These are phyloP conservation scores for Intellagama lesueurii DNA, from an alignment of 2,797 vertebrate genomes.

Conservation along the genomic window DNA sequence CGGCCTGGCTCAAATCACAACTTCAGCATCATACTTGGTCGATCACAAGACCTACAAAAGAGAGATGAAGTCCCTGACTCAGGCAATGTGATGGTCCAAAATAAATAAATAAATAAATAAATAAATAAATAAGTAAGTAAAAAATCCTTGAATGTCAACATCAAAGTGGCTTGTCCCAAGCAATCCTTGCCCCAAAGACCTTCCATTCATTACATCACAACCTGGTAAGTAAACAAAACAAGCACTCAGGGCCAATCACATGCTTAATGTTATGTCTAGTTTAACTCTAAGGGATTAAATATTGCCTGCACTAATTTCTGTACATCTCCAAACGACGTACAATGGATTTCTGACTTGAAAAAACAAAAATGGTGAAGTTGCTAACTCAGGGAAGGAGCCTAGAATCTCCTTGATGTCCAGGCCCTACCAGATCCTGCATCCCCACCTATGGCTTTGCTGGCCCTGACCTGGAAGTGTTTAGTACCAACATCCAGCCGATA, in stretches of 20 bases:
- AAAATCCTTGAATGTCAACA: background rate
- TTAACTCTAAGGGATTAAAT: background rate
- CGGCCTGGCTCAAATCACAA: background rate
- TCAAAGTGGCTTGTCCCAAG: background rate
- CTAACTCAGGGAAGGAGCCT: background rate
- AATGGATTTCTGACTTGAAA: background rate
- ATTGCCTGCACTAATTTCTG: background rate
- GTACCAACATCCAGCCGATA: background rate
- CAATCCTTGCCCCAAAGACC: background rate
- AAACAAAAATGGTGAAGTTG: background rate
- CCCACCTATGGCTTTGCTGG: background rate
- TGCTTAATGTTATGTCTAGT: background rate
- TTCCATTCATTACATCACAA: background rate
- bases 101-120: too few relatives aligned
- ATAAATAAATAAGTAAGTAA: too few relatives aligned
- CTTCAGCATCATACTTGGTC: background rate
- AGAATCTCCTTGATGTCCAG: background rate
- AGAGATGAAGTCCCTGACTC: background rate
- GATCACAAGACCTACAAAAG: background rate
- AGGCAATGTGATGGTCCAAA: background rate
- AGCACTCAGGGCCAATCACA: background rate
- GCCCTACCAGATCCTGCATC: background rate
- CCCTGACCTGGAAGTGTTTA: background rate
- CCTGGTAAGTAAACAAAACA: background rate
- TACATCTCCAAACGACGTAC: background rate